A percentile compares a stretch with the other conserved stretches of the same genome.
phyloP scores from a whole-genome alignment of 1,140 invertebrate genomes.

The Nasonia vitripennis region DNA sequence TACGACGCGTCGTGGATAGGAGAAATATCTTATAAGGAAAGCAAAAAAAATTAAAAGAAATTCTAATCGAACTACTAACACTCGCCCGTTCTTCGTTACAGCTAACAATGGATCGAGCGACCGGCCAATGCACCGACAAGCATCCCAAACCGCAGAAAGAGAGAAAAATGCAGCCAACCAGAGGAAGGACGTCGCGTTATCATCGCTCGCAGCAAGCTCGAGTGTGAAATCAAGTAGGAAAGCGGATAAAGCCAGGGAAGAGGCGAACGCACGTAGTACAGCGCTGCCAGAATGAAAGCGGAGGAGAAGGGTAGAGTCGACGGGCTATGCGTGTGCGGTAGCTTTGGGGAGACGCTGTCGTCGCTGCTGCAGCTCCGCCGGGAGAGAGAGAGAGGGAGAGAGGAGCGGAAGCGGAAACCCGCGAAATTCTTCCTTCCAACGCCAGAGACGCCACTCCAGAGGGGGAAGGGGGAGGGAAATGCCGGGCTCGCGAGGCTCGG shows the following conservation, averaged over 20 bases:
- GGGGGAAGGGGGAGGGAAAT: neutral
- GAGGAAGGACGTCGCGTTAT: constrained; percentile 9
- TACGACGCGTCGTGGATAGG: neutral
- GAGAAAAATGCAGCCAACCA: neutral
- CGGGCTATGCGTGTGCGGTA: neutral
- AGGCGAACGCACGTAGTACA: neutral
- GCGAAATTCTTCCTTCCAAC: neutral
- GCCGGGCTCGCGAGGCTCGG: neutral
- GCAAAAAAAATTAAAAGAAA: too few relatives aligned
- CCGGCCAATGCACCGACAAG: neutral
- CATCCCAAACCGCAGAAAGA: neutral
- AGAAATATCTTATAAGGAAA: too few relatives aligned
- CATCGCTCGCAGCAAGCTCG: neutral
- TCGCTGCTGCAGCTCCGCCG: too few relatives aligned
- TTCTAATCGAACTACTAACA: too few relatives aligned
- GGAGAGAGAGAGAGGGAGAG: too few relatives aligned
- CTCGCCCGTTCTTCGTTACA: neutral
- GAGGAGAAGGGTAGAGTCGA: neutral
- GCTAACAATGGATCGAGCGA: too few relatives aligned
- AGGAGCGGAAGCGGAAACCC: neutral
- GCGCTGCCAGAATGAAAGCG: neutral
- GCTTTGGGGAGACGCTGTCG: neutral
- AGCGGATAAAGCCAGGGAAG: constrained; percentile 1
- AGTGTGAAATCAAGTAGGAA: constrained; percentile 38
- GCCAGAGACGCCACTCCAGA: neutral